phyloP scores from a whole-genome alignment of 1,140 invertebrate species.

The Zaprionus capensis region DNA sequence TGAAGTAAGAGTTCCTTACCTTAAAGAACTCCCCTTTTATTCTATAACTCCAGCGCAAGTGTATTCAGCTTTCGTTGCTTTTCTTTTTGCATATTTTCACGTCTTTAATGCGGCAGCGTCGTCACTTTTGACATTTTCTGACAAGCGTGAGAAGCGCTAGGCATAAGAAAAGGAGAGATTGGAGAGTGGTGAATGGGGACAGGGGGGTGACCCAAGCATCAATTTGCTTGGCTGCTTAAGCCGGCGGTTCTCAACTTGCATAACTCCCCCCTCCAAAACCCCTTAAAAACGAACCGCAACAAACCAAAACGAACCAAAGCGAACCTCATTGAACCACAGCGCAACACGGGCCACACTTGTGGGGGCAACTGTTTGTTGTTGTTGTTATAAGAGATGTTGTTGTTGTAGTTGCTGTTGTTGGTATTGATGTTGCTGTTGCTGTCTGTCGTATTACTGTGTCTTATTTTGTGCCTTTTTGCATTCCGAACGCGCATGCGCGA shows the following conservation, averaged over 20 bases:
- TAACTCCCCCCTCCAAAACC: conserved; percentile 22
- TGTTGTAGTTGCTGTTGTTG: conserved; percentile 4
- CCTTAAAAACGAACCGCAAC: background rate
- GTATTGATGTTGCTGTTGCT: conserved; percentile 1
- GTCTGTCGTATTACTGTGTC: conserved; percentile 7
- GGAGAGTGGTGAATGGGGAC: background rate
- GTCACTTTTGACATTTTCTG: conserved; percentile 81
- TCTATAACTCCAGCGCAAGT: background rate
- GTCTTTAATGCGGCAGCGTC: conserved; percentile 48
- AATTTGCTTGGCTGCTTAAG: conserved; percentile 46
- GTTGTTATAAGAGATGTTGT: background rate
- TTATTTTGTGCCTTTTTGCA: conserved; percentile 45
- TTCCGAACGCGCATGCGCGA: conserved; percentile 66
- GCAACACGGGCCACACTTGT: conserved; percentile 18
- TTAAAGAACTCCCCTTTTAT: background rate
- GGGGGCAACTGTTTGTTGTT: conserved; percentile 18
- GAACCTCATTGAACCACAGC: background rate
- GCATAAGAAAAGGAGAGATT: background rate
- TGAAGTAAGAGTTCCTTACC: background rate
- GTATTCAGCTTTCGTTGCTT: conserved; percentile 22
- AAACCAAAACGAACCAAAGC: background rate
- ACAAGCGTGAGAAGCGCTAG: conserved; percentile 74
- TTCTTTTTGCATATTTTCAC: conserved; percentile 29
- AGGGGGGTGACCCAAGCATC: conserved; percentile 40
- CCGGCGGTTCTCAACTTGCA: conserved; percentile 51